Evolutionary conservation across 1,140 invertebrate species (phyloP), one percentile per base, ranked within the genome.

Genomic region (Panagrolaimus sp.): DNA sequence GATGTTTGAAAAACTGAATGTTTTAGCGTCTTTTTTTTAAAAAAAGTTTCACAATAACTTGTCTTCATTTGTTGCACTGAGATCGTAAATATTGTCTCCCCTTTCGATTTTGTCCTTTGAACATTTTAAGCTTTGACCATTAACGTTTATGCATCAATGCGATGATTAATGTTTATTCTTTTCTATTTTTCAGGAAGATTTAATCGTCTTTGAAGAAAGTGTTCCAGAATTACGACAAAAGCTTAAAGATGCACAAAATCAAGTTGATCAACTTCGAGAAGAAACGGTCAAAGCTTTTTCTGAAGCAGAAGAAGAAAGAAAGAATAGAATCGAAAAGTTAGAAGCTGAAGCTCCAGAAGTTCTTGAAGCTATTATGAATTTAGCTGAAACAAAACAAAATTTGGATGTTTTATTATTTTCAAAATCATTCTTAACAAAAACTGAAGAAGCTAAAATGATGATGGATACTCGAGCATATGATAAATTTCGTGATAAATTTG

Each of bases 371-470:
- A 11, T 57, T 5, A n/a, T 25, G 8, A 16, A 57, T 5, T 20
- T 57, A 9, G 20, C 27, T 1, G 20, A 13, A 57, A 27, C 51
- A n/a, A 13, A 16, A 8, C 20, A 57, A 25, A 27, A 13, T 20
- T 27, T 57, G 20, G 9, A 57, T 16, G n/a, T 27, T 20, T 5
- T 57, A 13, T 20, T 25, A 16, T 57, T 57, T 20, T 57, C 51
- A 25, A 57, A 57, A 57, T 11, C 27, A 11, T 57, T 25, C 20
- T 27, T 20, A 11, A 11, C 20, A 16, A 57, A 57, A 23, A 27
- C 27, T 3, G 51, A 57, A 57, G 51, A 57, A 57, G 51, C 51
- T 3, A 20, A 57, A 57, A 57, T 57, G n/a, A 57, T 20, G 51
- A 14, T 57, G 11, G 51, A 57, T 57, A n/a, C 20, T 1, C 11